These are phyloP conservation scores for Apogon hyalosoma DNA, from an alignment of 2,797 vertebrate species.

Conservation along the genomic window DNA sequence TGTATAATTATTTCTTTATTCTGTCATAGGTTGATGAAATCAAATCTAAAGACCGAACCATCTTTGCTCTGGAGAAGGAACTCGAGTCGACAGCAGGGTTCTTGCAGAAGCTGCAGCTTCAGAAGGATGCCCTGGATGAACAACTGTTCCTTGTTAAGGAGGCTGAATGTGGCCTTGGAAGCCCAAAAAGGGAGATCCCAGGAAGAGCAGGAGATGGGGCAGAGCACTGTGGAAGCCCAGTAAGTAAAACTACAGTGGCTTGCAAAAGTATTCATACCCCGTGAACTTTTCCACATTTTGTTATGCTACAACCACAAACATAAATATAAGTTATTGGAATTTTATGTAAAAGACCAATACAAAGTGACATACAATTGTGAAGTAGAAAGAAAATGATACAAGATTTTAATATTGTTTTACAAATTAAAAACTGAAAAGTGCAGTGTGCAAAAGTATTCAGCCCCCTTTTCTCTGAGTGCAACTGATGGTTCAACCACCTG, in stretches of 20 bases:
- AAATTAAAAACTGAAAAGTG: too few relatives aligned
- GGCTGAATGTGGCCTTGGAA: slow-evolving; percentile 95
- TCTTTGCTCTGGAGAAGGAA: slow-evolving; percentile 96
- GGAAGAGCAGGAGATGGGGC: slow-evolving; percentile 95
- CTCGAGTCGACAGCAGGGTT: slow-evolving; percentile 92
- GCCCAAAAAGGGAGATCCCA: slow-evolving; percentile 97
- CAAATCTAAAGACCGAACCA: slow-evolving; percentile 95
- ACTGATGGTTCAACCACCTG: too few relatives aligned
- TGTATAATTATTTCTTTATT: background rate
- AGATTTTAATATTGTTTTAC: too few relatives aligned
- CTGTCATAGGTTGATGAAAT: slow-evolving; percentile 96
- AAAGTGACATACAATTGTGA: too few relatives aligned
- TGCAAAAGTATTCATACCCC: too few relatives aligned
- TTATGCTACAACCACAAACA: too few relatives aligned
- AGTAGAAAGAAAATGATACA: too few relatives aligned
- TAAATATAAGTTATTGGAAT: too few relatives aligned
- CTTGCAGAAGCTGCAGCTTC: slow-evolving; percentile 94
- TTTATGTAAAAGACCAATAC: too few relatives aligned
- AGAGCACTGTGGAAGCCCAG: slow-evolving; percentile 96
- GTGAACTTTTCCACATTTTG: too few relatives aligned
- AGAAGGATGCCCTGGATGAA: slow-evolving; percentile 97
- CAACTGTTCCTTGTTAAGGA: slow-evolving; percentile 97
- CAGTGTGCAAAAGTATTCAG: too few relatives aligned
- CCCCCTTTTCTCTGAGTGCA: too few relatives aligned
- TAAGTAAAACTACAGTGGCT: slow-evolving; percentile 72